Base-by-base conservation (phyloP, 2,797 vertebrate species). In the Lepus townsendii region DNA sequence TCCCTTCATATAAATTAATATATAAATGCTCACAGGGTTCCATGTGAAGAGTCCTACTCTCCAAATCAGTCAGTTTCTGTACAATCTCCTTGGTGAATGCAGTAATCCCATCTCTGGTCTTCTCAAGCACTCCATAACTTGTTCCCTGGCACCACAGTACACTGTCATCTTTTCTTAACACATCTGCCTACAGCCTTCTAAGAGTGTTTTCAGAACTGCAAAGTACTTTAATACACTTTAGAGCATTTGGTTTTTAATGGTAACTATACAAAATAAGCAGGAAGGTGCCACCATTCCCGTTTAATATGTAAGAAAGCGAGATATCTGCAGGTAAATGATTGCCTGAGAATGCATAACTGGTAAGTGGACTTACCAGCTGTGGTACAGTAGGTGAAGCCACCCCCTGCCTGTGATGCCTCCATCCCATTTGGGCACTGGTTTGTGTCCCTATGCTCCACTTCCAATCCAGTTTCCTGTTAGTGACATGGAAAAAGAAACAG, bases 261-360 rank as follows among this genome's bases (percentile, higher is more conserved):
- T 66, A 90, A 66, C 9, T 90, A 32, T 80, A 13, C n/a, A 72
- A 86, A 52, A 24, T 14, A 68, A 50, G 62, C 50, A 38, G 24
- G 26, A 87, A 80, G 26, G 22, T 76, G 20, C 22, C 20, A 42
- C 16, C 13, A 73, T 9, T 24, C 57, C 42, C 50, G 16, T 35
- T 68, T 68, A 91, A 91, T 2, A 69, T 16, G 69, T 17, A 80
- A 91, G 76, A 13, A 93, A 93, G 14, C 42, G 14, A 83, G 47
- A 30, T 26, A 80, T 7, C 5, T 22, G 9, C 9, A 38, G 1
- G 38, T 65, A 63, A 60, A 42, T 77, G 47, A 54, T n/a, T 77
- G 9, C 42, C 77, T 83, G 42, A 77, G 54, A 88, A 77, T 20
- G 17, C 16, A 71, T 9, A 62, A 26, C 16, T 30, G 27, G 26